These are phyloP conservation scores for Drosophila kurseongensis DNA, from an alignment of 1,140 invertebrate genomes.

Conservation along the genomic window DNA sequence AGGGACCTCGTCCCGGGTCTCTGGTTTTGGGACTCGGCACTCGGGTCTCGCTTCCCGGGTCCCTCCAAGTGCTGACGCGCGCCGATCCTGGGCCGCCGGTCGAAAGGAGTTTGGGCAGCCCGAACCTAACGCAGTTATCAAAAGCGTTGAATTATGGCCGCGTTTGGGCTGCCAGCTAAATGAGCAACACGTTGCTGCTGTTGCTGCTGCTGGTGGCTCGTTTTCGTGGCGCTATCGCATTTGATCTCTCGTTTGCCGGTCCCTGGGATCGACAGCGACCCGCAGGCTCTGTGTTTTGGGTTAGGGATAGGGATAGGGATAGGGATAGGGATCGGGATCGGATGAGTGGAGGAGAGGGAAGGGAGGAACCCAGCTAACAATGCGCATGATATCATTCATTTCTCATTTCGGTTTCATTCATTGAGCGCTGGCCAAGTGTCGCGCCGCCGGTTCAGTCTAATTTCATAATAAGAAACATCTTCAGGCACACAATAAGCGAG, in stretches of 20 bases:
- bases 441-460: conserved; percentile 70
- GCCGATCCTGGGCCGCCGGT: conserved; percentile 54
- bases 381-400: conserved; percentile 80
- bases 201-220: conserved; percentile 52
- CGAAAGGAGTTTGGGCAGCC: conserved; percentile 3
- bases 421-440: conserved; percentile 75
- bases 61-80: conserved; percentile 70
- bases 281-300: conserved; percentile 49
- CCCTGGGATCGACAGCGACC: conserved; percentile 49
- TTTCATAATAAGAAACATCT: conserved; percentile 83
- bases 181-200: conserved; percentile 68
- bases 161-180: conserved; percentile 72
- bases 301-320: conserved; percentile 11
- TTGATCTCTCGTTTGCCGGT: conserved; percentile 82
- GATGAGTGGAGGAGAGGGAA: neutral
- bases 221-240: conserved; percentile 82
- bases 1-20: neutral
- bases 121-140: conserved; percentile 77
- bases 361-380: conserved; percentile 58
- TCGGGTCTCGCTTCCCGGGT: conserved; percentile 9
- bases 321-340: conserved; percentile 4
- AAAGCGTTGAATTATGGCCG: conserved; percentile 80
- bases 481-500: conserved; percentile 63
- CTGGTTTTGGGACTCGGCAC: neutral
- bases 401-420: conserved; percentile 80